A percentile compares a stretch with the other conserved stretches of the same genome.
Conservation (phyloP, 1,140 invertebrate genomes). For the Ceratitis capitata region DNA sequence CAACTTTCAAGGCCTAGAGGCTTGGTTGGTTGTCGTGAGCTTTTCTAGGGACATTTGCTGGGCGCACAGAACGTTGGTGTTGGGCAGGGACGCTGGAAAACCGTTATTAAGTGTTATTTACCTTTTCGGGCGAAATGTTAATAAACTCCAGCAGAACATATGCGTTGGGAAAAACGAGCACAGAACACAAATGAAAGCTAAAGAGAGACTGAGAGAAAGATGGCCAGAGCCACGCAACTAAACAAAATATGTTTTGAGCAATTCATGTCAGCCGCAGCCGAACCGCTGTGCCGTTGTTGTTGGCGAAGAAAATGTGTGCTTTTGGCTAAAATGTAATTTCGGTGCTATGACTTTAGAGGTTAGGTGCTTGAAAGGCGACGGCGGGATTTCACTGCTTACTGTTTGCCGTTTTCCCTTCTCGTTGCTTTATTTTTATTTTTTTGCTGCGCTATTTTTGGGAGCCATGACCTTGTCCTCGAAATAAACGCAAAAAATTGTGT, state of each 20-base stretch:
- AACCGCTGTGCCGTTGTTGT: neutral
- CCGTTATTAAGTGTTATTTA: slow-evolving; percentile 29
- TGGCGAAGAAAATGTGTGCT: neutral
- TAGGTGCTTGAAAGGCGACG: neutral
- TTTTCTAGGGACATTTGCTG: slow-evolving; percentile 16
- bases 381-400: neutral
- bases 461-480: slow-evolving; percentile 61
- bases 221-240: neutral
- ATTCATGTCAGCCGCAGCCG: neutral
- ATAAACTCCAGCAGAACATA: neutral
- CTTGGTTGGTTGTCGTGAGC: neutral
- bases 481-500: neutral
- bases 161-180: no score
- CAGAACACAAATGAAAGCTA: neutral
- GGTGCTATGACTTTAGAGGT: neutral
- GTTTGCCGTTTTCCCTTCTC: neutral
- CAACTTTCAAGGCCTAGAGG: neutral
- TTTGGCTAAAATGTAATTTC: neutral
- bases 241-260: neutral
- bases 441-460: slow-evolving; percentile 51
- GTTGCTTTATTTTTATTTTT: neutral
- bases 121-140: slow-evolving; percentile 14
- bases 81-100: neutral
- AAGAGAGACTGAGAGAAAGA: neutral
- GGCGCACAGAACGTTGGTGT: neutral